Conservation (phyloP, 2,113 vertebrate genomes). For the Python bivittatus region DNA sequence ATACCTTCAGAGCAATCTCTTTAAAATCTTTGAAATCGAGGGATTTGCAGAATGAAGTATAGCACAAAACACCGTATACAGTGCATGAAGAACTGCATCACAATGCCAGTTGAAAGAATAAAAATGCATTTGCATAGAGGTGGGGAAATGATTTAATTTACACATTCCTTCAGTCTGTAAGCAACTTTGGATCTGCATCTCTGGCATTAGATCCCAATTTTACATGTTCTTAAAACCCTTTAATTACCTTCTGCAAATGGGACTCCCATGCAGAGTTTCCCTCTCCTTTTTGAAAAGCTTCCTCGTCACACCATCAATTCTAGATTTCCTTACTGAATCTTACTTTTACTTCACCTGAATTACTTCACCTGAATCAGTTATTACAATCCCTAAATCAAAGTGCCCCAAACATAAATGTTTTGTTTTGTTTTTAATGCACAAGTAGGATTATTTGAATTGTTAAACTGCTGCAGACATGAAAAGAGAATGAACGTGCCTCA, state of each 20-base stretch:
- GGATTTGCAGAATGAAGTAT: neutral
- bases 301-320: neutral
- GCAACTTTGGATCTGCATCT: neutral
- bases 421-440: neutral
- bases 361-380: neutral
- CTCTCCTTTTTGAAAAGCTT: neutral
- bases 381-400: neutral
- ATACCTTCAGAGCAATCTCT: neutral
- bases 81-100: neutral
- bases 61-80: neutral
- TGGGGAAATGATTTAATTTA: slow-evolving; percentile 25
- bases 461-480: neutral
- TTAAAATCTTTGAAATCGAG: neutral
- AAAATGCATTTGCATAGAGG: neutral
- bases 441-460: neutral
- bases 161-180: slow-evolving; percentile 8
- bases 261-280: neutral
- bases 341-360: neutral
- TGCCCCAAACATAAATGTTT: neutral
- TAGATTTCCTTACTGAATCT: neutral
- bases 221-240: neutral
- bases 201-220: slow-evolving; percentile 19
- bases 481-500: neutral
- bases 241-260: slow-evolving; percentile 24
- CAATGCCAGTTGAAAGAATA: neutral